phyloP scores from a whole-genome alignment of 2,113 vertebrate species.

The Microtus ochrogaster region DNA sequence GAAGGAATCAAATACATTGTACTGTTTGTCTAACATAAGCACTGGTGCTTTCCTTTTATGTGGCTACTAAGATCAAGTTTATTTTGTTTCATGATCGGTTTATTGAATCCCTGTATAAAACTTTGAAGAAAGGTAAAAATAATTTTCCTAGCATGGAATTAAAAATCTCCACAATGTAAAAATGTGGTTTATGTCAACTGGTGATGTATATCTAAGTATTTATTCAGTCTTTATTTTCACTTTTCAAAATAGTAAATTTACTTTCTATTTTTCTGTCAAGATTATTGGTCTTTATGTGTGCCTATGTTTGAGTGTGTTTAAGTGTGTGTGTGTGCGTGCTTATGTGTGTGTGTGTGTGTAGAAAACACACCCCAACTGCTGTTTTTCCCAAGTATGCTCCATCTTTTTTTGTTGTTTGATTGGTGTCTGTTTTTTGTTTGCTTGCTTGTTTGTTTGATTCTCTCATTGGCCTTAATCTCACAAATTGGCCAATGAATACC shows the following conservation, averaged over 20 bases:
- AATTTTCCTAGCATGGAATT: background rate
- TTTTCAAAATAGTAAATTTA: background rate
- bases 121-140: background rate
- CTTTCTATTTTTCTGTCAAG: background rate
- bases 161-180: slow-evolving; percentile 33
- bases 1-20: too few relatives aligned
- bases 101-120: background rate
- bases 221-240: background rate
- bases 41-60: too few relatives aligned
- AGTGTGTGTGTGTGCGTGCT: too few relatives aligned
- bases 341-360: background rate
- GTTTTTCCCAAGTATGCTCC: background rate
- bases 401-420: background rate
- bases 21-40: too few relatives aligned
- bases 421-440: background rate
- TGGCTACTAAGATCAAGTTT: too few relatives aligned
- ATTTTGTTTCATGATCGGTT: background rate
- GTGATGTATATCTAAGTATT: background rate
- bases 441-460: background rate
- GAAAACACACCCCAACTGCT: background rate
- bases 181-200: background rate
- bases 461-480: background rate
- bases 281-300: too few relatives aligned
- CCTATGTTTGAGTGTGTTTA: background rate
- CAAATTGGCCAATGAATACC: background rate